Evolutionary conservation across 2,888 invertebrate genomes (phyloP), one percentile per base, ranked within the genome.

Genomic region (Drosophila antonietae): DNA sequence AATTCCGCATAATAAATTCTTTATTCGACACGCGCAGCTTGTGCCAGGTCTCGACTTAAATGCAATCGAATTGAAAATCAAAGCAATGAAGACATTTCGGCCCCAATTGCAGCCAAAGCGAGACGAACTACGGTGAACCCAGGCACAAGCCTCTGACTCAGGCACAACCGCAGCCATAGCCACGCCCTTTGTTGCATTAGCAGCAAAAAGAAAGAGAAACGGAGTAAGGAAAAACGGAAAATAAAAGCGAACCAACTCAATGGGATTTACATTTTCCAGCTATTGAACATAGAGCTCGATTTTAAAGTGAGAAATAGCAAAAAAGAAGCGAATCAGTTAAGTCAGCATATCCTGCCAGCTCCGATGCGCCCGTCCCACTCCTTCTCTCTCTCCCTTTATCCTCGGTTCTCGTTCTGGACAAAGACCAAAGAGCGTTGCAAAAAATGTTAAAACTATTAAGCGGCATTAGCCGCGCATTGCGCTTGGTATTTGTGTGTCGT

Each of bases 391-490:
- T 10, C 51, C 18, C 46, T 28, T 15, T 56, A 46, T 18, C 39
- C 15, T 20, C 55, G 49, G 18, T 1, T 2, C 52, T 49, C 44
- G 23, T 15, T 28, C 41, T 52, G 43, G 70, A 83, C 76, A 81
- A 74, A 80, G 81, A 62, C 68, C 75, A 74, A 78, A 67, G 69
- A 73, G 59, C 70, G 53, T 59, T 53, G 63, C 66, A 71, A 86
- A 88, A 88, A 84, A 81, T 87, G 80, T 82, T 78, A 85, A 89
- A 86, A 84, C 89, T 89, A 87, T 86, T 85, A 89, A 89, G 80
- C 88, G 82, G 89, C 78, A 86, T 86, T 86, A 86, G 85, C 85
- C 71, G 81, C 81, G 80, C 87, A 66, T 78, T 83, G 71, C 88
- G 86, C 83, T 88, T 85, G 85, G 86, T 78, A 88, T 75, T 83